These are phyloP conservation scores for Phasia obesa DNA, from an alignment of 2,888 invertebrate species.

Conservation along the genomic window DNA sequence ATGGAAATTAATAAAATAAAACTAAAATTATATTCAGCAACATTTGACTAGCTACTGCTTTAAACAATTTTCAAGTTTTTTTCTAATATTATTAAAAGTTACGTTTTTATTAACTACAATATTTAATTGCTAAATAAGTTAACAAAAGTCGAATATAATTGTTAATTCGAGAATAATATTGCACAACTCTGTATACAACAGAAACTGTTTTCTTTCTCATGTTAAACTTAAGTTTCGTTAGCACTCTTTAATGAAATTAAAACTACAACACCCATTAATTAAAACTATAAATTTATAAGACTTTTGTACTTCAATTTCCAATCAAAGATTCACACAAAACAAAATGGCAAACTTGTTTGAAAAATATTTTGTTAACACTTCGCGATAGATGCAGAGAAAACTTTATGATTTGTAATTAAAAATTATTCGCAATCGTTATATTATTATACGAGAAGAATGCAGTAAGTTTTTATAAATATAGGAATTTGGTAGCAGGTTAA, in stretches of 20 bases:
- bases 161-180: not conserved
- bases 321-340: not conserved
- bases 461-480: too few relatives aligned
- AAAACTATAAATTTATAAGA: constrained; percentile 22
- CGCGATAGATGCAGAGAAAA: not conserved
- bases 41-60: too few relatives aligned
- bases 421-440: too few relatives aligned
- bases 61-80: too few relatives aligned
- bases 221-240: not conserved
- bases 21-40: too few relatives aligned
- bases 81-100: too few relatives aligned
- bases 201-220: not conserved
- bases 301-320: constrained; percentile 10
- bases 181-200: not conserved
- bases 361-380: constrained; percentile 43
- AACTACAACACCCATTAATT: constrained; percentile 40
- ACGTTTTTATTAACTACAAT: too few relatives aligned
- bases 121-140: too few relatives aligned
- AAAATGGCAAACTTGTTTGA: constrained; percentile 10
- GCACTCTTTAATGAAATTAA: constrained; percentile 47
- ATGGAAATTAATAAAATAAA: too few relatives aligned
- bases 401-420: too few relatives aligned
- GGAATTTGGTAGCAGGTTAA: too few relatives aligned
- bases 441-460: too few relatives aligned
- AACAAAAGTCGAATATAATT: not conserved